Evolutionary conservation across 2,797 vertebrate genomes (phyloP), one percentile per base, ranked within the genome.

Genomic region (Rachycentron canadum): DNA sequence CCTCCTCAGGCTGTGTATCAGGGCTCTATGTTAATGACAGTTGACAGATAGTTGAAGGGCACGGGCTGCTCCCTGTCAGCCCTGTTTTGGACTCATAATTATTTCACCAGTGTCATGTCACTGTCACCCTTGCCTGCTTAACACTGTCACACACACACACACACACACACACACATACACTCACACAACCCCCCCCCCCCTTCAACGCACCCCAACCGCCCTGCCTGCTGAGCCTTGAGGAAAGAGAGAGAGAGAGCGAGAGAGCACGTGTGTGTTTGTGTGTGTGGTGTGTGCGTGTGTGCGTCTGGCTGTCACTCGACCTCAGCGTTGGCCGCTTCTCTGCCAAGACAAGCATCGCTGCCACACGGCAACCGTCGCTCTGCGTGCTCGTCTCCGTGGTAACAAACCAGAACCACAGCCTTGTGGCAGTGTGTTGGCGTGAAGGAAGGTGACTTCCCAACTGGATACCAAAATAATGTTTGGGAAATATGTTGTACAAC

Each of bases 81-180:
- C 96, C 95, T 94, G 95, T 97, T 98, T 98, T 98, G 98, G 97
- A 97, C 98, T 99, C 97, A 97, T 99, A 98, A 99, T 99, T 99
- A 99, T 98, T 98, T 98, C 97, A 97, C 97, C 95, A 93, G 97
- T 98, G 98, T 98, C 98, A 99, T 97, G 95, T 94, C 95, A 97
- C 97, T 99, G 98, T 99, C 98, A 98, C 94, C 96, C 96, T 96
- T 92, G 95, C 96, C 96, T 96, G 94, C 96, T 96, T 96, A 97
- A 96, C 96, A 95, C 95, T 96, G 94, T 87, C 92, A 61, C 82
- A 69, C 79, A 83, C 84, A 72, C 80, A 72, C 75, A 66, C 73
- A 68, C 69, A 62, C 67, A 59, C 67, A 61, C 57, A 73, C 59
- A 74, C 67, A 73, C 70, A 69, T 72, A 52, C 69, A 65, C 70